A percentile compares a stretch with the other conserved stretches of the same genome.
Conservation (phyloP, 2,113 vertebrate genomes). For the Elachura formosa region DNA sequence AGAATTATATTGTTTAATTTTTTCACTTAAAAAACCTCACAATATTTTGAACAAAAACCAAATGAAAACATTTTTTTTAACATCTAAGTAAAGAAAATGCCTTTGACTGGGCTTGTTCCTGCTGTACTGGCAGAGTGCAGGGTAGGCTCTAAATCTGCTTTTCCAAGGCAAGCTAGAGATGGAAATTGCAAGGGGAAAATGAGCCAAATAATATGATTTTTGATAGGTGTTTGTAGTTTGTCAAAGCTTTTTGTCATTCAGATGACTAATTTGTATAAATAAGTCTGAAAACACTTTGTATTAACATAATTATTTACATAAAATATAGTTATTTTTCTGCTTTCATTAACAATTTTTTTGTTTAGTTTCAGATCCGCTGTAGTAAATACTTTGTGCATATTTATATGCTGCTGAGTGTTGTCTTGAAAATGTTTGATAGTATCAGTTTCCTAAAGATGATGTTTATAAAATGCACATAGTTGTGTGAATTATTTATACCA, state of each 20-base stretch:
- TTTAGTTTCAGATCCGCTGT: constrained; percentile 22
- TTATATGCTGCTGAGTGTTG: constrained; percentile 36
- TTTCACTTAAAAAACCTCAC: neutral
- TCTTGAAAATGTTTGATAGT: constrained; percentile 61
- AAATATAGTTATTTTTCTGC: constrained; percentile 50
- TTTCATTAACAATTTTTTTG: constrained; percentile 61
- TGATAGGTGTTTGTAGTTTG: constrained; percentile 56
- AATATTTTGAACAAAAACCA: neutral
- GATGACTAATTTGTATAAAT: constrained; percentile 64
- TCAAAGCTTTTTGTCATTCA: constrained; percentile 53
- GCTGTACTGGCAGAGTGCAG: neutral
- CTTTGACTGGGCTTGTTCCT: neutral
- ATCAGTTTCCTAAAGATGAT: constrained; percentile 55
- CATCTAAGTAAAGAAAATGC: neutral
- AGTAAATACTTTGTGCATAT: constrained; percentile 43
- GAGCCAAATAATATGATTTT: constrained; percentile 50
- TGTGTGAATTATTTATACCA: constrained; percentile 67
- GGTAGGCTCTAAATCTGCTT: neutral
- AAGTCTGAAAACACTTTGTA: constrained; percentile 54
- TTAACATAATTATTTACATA: constrained; percentile 57
- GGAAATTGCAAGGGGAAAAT: constrained; percentile 31
- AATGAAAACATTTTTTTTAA: neutral
- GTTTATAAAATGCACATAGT: constrained; percentile 65
- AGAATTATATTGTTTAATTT: neutral
- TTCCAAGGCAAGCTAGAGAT: constrained; percentile 38